These are phyloP conservation scores for Psilopsiagon aurifrons DNA, from an alignment of 2,113 vertebrate species.

Conservation along the genomic window DNA sequence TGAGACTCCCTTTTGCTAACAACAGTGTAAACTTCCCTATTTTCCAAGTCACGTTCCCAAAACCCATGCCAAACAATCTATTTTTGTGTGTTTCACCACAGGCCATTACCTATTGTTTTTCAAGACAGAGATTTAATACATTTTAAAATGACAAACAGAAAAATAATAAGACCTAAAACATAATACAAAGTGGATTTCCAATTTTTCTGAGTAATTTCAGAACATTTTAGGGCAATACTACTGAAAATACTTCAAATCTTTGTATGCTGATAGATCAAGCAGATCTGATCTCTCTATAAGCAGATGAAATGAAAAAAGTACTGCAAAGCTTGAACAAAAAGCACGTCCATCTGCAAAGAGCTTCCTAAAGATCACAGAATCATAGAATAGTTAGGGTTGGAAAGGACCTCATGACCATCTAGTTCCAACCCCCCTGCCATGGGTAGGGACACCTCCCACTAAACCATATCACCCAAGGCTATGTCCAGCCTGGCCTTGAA, in stretches of 20 bases:
- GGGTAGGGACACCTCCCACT: not conserved
- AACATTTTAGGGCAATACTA: not conserved
- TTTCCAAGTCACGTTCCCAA: no score
- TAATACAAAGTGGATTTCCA: not conserved
- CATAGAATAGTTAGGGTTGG: not conserved
- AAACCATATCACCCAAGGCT: not conserved
- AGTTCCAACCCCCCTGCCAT: not conserved
- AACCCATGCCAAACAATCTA: no score
- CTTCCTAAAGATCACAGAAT: not conserved
- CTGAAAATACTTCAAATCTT: not conserved
- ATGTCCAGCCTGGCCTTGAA: not conserved
- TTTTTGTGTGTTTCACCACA: no score
- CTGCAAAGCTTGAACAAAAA: not conserved
- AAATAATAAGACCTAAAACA: fast-evolving
- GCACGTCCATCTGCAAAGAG: not conserved
- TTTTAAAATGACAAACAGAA: not conserved
- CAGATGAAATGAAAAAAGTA: not conserved
- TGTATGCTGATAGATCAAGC: not conserved
- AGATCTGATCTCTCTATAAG: not conserved
- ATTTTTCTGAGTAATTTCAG: not conserved
- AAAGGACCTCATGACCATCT: not conserved
- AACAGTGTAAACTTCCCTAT: no score
- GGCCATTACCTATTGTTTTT: not conserved
- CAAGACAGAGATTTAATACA: not conserved
- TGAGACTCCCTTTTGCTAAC: no score